These are phyloP conservation scores for Planococcus citri DNA, from an alignment of 1,140 invertebrate species.

Conservation along the genomic window DNA sequence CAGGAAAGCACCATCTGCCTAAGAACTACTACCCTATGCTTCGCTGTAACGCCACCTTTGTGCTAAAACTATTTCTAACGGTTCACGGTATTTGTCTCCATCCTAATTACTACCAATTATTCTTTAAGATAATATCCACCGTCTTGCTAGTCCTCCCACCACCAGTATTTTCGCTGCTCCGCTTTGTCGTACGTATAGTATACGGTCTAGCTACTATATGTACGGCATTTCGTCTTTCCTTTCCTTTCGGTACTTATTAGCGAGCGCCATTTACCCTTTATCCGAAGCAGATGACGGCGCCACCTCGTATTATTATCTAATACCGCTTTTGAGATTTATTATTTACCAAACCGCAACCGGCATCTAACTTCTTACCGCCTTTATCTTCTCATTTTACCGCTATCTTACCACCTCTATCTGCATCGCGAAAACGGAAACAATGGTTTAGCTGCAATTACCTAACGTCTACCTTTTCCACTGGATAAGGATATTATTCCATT, in stretches of 20 bases:
- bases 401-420: background rate
- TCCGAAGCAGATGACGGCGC: constrained; percentile 14
- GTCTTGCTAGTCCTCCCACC: background rate
- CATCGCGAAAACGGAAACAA: background rate
- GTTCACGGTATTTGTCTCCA: constrained; percentile 18
- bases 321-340: constrained; percentile 18
- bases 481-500: background rate
- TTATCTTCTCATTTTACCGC: constrained; percentile 14
- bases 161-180: background rate
- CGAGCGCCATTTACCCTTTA: constrained; percentile 15
- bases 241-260: constrained; percentile 11
- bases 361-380: constrained; percentile 12
- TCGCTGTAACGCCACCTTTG: constrained; percentile 10
- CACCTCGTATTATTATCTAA: constrained; percentile 17
- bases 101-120: constrained; percentile 20
- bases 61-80: constrained; percentile 16
- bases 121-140: constrained; percentile 19
- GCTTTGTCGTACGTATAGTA: no score
- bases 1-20: constrained; percentile 18
- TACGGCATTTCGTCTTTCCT: background rate
- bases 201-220: background rate
- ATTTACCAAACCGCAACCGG: constrained; percentile 15
- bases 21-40: constrained; percentile 9
- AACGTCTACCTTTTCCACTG: background rate
- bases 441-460: background rate